These are phyloP conservation scores for Spinus olivaceus DNA, from an alignment of 2,797 vertebrate species.

Conservation along the genomic window DNA sequence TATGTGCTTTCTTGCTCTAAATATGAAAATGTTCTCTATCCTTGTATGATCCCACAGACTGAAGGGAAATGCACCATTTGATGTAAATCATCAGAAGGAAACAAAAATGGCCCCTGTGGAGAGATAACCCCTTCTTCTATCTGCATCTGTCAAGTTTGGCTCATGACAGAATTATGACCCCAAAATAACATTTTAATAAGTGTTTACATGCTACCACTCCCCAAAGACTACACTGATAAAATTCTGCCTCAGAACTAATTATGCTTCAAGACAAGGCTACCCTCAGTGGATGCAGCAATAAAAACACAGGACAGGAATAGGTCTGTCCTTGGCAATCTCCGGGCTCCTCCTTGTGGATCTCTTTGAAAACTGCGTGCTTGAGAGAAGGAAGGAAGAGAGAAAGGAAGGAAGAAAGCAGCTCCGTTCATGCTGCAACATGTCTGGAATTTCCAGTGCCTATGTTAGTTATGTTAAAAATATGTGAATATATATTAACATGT, in stretches of 20 bases:
- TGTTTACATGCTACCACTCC: conserved; percentile 73
- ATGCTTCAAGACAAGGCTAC: conserved; percentile 61
- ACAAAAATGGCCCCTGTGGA: conserved; percentile 23
- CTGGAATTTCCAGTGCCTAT: background rate
- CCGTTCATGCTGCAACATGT: background rate
- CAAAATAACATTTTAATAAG: conserved; percentile 76
- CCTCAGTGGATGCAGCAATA: conserved; percentile 13
- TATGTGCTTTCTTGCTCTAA: background rate
- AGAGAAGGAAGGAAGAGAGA: background rate
- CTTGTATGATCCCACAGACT: background rate
- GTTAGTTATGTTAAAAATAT: background rate
- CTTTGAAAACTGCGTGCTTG: background rate
- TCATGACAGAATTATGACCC: conserved; percentile 63
- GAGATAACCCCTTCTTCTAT: conserved; percentile 61
- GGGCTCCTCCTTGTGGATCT: conserved; percentile 71
- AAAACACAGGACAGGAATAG: background rate
- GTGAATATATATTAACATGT: background rate
- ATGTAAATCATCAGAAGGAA: conserved; percentile 49
- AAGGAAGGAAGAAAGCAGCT: background rate
- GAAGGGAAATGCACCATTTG: conserved; percentile 38
- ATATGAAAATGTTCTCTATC: background rate
- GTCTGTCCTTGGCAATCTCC: background rate
- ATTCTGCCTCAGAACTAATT: conserved; percentile 73
- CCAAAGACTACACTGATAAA: conserved; percentile 70
- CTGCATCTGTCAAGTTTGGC: conserved; percentile 64